These are phyloP conservation scores for Caenorhabditis virilis DNA, from an alignment of 2,888 invertebrate genomes.

Conservation along the genomic window DNA sequence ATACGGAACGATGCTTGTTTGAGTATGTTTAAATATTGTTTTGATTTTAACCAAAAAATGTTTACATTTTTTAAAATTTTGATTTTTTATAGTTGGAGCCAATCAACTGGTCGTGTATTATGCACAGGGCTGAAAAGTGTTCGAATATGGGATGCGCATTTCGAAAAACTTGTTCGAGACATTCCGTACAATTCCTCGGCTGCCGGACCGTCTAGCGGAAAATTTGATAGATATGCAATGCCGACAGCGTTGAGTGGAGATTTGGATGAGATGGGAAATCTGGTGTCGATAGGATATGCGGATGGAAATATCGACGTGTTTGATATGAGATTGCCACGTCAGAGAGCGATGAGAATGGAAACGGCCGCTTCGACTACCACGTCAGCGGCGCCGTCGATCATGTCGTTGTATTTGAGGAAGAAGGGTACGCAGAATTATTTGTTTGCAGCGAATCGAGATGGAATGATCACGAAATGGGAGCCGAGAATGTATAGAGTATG, in stretches of 20 bases:
- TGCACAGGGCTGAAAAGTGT: conserved; percentile 54
- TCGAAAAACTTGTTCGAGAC: conserved; percentile 56
- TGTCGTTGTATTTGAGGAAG: conserved; percentile 12
- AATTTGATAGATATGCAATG: conserved; percentile 2
- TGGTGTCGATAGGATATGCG: conserved; percentile 17
- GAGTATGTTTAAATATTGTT: too few species aligned
- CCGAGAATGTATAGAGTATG: conserved; percentile 69
- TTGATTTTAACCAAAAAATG: too few species aligned
- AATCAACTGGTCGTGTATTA: conserved; percentile 53
- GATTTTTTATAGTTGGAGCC: conserved; percentile 58
- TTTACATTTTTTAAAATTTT: neutral
- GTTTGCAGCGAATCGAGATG: conserved; percentile 74
- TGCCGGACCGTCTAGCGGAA: neutral
- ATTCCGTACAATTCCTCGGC: conserved; percentile 22
- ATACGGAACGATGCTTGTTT: conserved; percentile 20
- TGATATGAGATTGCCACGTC: conserved; percentile 9
- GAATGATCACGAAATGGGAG: conserved; percentile 76
- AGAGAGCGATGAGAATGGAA: conserved; percentile 9
- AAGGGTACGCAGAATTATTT: conserved; percentile 26
- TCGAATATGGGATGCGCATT: conserved; percentile 64
- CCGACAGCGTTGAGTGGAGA: conserved; percentile 30
- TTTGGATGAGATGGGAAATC: conserved; percentile 23
- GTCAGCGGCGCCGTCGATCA: conserved; percentile 8
- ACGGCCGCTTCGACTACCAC: neutral
- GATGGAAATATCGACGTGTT: conserved; percentile 32